Base-by-base conservation (phyloP, 2,797 vertebrate species). In the Molothrus aeneus region DNA sequence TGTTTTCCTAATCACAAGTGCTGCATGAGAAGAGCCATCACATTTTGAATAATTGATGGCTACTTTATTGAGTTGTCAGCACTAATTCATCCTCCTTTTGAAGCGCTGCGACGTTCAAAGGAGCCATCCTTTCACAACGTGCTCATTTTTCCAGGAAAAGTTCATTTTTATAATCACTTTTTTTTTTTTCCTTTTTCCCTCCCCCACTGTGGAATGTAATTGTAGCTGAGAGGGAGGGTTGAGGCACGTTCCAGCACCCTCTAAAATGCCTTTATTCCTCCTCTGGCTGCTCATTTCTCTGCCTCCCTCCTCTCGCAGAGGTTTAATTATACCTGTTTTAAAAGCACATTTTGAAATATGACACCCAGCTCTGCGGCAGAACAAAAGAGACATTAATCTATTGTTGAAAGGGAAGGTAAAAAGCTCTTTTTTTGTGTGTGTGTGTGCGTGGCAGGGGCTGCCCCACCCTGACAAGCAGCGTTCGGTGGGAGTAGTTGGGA, bases 41-140 rank as follows among this genome's bases (percentile, higher is more conserved):
- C 92, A 48, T 82, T 97, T 93, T 97, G 87, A 98, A 97, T 98
- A 98, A 97, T 97, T 97, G 97, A 98, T 96, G 96, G 96, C 96
- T 95, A 97, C 95, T 97, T 97, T 97, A 96, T 97, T 92, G 96
- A 97, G 95, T 96, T 97, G 97, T 97, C 97, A 97, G 93, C 89
- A 65, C 86, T 66, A 95, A 97, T 96, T 93, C 92, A 84, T 97
- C 89, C 92, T 92, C 91, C 91, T 96, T 91, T 92, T 88, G 86
- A 94, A 96, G 70, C 15, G 69, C 91, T 32, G 22, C 7, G 75
- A 47, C 64, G 89, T 95, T 95, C 88, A 78, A 96, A 90, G 92
- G 79, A 96, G n/a, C 92, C 91, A 96, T 96, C 94, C 92, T 97
- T 97, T 95, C 93, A 96, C 96, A 75, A 85, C 86, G 3, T 19